Percentiles rank a stretch among this genome's conserved stretches.
Conservation (phyloP, 2,113 vertebrate species). For the Takifugu bimaculatus region DNA sequence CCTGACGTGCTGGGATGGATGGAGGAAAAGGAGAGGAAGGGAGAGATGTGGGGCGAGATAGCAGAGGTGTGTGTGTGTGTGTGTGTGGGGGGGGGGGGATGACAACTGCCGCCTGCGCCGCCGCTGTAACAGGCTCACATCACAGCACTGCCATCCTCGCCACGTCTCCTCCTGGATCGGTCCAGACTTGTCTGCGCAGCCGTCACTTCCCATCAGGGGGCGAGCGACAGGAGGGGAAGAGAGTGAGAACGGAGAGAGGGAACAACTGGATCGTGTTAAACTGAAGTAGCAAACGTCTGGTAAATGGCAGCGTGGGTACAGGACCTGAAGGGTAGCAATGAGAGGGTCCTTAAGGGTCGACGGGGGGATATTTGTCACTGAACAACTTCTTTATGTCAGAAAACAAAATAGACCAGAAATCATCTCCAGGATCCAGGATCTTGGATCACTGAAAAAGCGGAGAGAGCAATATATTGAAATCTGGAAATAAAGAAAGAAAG, state of each 20-base stretch:
- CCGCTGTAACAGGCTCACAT: conserved; percentile 55
- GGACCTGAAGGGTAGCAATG: not conserved
- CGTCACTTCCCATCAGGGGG: conserved; percentile 53
- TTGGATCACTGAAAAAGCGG: too few relatives aligned
- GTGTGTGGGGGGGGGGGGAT: conserved; percentile 33
- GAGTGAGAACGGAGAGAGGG: conserved; percentile 4
- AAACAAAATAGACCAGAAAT: too few relatives aligned
- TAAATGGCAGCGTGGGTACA: conserved; percentile 19
- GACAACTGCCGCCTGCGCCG: conserved; percentile 36
- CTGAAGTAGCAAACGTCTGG: conserved; percentile 22
- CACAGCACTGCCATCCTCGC: conserved; percentile 53
- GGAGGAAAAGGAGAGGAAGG: conserved; percentile 15
- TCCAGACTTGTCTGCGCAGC: conserved; percentile 25
- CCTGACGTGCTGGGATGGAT: conserved; percentile 14
- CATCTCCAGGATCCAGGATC: too few relatives aligned
- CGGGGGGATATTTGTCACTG: not conserved
- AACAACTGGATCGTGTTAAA: conserved; percentile 11
- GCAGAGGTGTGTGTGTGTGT: not conserved
- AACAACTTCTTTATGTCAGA: too few relatives aligned
- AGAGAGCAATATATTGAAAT: too few relatives aligned
- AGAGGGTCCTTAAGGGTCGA: too few relatives aligned
- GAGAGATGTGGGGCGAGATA: conserved; percentile 4
- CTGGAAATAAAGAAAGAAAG: not conserved
- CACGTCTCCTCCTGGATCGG: conserved; percentile 45
- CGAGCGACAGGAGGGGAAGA: conserved; percentile 13